A percentile compares a stretch with the other conserved stretches of the same genome.
phyloP scores from a whole-genome alignment of 2,797 vertebrate species.

The Rhodeus uyekii region DNA sequence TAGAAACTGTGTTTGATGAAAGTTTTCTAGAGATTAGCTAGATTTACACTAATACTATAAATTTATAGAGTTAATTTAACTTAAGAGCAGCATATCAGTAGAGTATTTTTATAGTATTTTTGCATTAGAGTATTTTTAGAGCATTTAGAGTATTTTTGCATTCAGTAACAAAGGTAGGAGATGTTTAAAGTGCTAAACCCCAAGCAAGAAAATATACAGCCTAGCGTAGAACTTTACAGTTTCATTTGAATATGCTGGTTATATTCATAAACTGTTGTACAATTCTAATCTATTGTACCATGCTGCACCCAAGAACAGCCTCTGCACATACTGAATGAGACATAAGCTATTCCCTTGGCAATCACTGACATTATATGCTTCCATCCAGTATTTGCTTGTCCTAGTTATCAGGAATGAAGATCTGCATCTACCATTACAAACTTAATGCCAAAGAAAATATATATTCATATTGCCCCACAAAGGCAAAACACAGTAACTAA shows the following conservation, averaged over 20 bases:
- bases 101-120: not conserved
- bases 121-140: no score
- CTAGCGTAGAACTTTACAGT: slow-evolving; percentile 45
- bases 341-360: not conserved
- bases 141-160: not conserved
- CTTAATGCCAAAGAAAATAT: not conserved
- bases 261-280: slow-evolving; percentile 39
- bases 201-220: slow-evolving; percentile 23
- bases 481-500: not conserved
- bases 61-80: not conserved
- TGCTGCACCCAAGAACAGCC: not conserved
- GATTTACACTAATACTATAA: not conserved
- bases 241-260: slow-evolving; percentile 47
- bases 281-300: slow-evolving; percentile 21
- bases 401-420: slow-evolving; percentile 5
- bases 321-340: not conserved
- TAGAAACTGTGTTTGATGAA: not conserved
- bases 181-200: slow-evolving; percentile 41
- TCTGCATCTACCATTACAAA: not conserved
- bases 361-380: not conserved
- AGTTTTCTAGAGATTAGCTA: not conserved
- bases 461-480: not conserved
- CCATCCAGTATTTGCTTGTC: not conserved
- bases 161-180: slow-evolving; percentile 33
- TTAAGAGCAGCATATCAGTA: not conserved